Evolutionary conservation across 2,888 invertebrate species (phyloP).

Genomic region (Drosophila putrida): DNA sequence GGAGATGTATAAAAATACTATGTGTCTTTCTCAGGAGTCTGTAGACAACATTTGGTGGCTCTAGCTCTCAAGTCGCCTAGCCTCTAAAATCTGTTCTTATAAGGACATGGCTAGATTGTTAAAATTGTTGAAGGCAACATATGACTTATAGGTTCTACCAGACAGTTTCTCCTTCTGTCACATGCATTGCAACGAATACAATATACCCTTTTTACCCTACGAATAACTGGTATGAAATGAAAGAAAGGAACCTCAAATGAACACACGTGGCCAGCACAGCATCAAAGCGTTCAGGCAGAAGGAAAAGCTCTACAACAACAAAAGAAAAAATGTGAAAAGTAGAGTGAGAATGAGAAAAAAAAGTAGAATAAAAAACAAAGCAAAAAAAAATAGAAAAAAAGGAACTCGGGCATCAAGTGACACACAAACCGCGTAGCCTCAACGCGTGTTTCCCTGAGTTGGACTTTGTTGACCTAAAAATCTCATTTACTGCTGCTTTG

Average conservation of each 20-base stretch:
- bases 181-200: too few relatives aligned
- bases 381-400: not conserved
- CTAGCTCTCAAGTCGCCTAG: too few relatives aligned
- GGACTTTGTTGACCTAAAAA: slow-evolving; percentile 80
- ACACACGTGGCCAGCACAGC: slow-evolving; percentile 65
- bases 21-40: too few relatives aligned
- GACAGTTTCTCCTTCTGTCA: too few relatives aligned
- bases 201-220: too few relatives aligned
- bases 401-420: slow-evolving; percentile 58
- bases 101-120: too few relatives aligned
- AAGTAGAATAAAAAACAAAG: not conserved
- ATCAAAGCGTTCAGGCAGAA: slow-evolving; percentile 73
- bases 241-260: slow-evolving; percentile 49
- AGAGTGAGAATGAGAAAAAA: not conserved
- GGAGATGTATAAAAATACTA: too few relatives aligned
- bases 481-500: slow-evolving; percentile 69
- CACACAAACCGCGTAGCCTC: slow-evolving; percentile 57
- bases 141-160: too few relatives aligned
- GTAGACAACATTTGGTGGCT: too few relatives aligned
- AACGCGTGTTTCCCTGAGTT: slow-evolving; percentile 49
- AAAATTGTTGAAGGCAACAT: too few relatives aligned
- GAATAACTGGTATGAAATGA: not conserved
- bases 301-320: slow-evolving; percentile 11
- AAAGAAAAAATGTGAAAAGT: slow-evolving; percentile 40
- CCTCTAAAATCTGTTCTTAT: too few relatives aligned